Percentiles rank a stretch among this genome's conserved stretches.
These are phyloP conservation scores for Gymnocephalus cernua DNA, from an alignment of 2,113 vertebrate genomes.

Conservation along the genomic window DNA sequence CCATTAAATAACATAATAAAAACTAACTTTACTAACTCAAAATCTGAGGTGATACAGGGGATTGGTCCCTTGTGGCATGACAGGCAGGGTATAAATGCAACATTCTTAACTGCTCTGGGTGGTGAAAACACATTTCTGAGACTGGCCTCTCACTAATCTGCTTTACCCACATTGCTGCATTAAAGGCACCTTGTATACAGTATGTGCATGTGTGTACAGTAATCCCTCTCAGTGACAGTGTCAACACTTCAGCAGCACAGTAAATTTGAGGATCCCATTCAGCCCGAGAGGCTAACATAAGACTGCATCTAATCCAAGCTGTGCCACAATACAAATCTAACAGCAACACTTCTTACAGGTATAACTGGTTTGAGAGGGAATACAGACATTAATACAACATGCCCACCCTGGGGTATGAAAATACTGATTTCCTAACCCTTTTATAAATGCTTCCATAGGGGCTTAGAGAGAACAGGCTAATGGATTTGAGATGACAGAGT, in stretches of 20 bases:
- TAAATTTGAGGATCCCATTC: conserved; percentile 8
- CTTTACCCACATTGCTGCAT: neutral
- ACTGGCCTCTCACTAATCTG: conserved; percentile 34
- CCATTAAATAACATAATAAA: neutral
- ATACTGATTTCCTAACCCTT: neutral
- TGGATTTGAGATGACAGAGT: neutral
- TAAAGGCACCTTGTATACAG: conserved; percentile 10
- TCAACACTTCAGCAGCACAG: conserved; percentile 20
- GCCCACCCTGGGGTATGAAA: neutral
- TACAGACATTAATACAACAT: neutral
- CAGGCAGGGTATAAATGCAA: neutral
- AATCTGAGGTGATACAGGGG: neutral
- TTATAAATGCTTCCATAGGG: neutral
- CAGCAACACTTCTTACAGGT: conserved; percentile 18
- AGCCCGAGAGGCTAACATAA: neutral
- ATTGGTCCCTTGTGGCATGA: neutral
- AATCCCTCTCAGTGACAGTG: conserved; percentile 31
- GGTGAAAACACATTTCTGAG: neutral
- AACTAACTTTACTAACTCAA: neutral
- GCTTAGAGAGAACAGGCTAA: neutral
- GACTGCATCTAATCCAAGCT: conserved; percentile 22
- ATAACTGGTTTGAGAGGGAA: neutral
- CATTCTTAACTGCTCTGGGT: neutral
- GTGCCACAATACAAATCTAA: conserved; percentile 12
- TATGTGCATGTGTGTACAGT: neutral